Base-by-base conservation (phyloP, 2,113 vertebrate species). In the Dendrocopos noguchii region DNA sequence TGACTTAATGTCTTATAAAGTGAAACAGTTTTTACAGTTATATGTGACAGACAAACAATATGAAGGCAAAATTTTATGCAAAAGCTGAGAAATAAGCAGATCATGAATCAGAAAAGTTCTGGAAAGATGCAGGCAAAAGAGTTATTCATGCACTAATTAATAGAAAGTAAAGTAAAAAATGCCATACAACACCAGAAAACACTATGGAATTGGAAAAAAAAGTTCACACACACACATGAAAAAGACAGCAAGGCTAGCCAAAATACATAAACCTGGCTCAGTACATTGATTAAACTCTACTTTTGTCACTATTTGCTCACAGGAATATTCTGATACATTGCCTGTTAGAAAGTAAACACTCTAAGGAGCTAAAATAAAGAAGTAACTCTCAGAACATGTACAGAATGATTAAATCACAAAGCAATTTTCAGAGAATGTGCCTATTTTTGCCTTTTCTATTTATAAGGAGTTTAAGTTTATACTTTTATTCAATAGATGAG, bases 301-400 rank as follows among this genome's bases (percentile, higher is more conserved):
- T 92, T 93, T 80, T 87, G 46, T 79, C 74, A 88, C 34, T 74
- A 90, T 91, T 89, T 94, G 55, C 66, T 92, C 39, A 55, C 25
- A 90, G 77, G 47, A 77, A 34, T 63, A 63, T 80, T 82, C 36
- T 80, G 65, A 83, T 22, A 9, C 64, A 61, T 50, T 93, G 46
- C 31, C 15, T 72, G 92, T 91, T 72, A 80, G 80, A 87, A 94
- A 67, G n/a, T 63, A 56, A 61, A 66, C 46, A 24, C 67, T 76
- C 5, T 44, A 33, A 36, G 34, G 10, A 80, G 24, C 31, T 80
- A 84, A 80, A 90, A 80, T 83, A 89, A 92, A 89, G 66, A 72
- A 92, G 6, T 36, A 63, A 60, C 18, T 82, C 39, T 76, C 29
- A 57, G 80, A 87, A 78, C 16, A 74, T 31, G 42, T 42, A 81